Evolutionary conservation across 2,888 invertebrate genomes (phyloP).

Genomic region (Agrypnus murinus): DNA sequence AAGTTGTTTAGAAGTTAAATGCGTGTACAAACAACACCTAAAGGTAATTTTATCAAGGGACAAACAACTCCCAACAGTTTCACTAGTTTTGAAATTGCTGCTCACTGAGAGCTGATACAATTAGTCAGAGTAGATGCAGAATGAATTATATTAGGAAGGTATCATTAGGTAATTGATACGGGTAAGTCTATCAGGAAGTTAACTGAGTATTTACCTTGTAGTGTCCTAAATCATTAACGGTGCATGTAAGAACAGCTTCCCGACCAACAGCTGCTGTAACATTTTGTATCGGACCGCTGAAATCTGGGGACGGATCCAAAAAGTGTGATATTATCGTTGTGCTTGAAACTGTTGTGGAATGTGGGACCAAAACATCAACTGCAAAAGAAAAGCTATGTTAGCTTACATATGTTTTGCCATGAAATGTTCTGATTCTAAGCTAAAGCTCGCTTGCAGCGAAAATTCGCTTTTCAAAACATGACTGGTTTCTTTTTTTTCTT

Average conservation of each 20-base stretch:
- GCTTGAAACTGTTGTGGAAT: neutral
- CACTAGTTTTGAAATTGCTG: neutral
- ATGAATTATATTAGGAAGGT: neutral
- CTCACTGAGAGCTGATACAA: neutral
- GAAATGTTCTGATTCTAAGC: no score
- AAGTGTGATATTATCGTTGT: constrained; percentile 6
- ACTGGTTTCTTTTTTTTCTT: no score
- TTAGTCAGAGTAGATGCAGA: neutral
- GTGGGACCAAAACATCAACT: constrained; percentile 36
- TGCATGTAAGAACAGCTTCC: constrained; percentile 48
- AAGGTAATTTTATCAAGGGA: constrained; percentile 25
- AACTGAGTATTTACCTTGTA: constrained; percentile 44
- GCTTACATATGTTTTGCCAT: no score
- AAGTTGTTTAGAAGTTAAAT: constrained; percentile 34
- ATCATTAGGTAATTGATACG: neutral
- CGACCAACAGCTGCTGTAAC: constrained; percentile 48
- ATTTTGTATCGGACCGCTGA: constrained; percentile 44
- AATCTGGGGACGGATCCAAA: constrained; percentile 40
- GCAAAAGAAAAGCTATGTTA: constrained; percentile 68
- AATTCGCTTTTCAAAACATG: no score
- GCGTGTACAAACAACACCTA: constrained; percentile 26
- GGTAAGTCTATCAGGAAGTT: no score
- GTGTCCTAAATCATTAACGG: constrained; percentile 46
- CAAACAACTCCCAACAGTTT: constrained; percentile 21
- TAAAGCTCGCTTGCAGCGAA: no score